Percentiles rank a stretch among this genome's conserved stretches.
Conservation (phyloP, 2,888 invertebrate species). For the Noctua janthe region DNA sequence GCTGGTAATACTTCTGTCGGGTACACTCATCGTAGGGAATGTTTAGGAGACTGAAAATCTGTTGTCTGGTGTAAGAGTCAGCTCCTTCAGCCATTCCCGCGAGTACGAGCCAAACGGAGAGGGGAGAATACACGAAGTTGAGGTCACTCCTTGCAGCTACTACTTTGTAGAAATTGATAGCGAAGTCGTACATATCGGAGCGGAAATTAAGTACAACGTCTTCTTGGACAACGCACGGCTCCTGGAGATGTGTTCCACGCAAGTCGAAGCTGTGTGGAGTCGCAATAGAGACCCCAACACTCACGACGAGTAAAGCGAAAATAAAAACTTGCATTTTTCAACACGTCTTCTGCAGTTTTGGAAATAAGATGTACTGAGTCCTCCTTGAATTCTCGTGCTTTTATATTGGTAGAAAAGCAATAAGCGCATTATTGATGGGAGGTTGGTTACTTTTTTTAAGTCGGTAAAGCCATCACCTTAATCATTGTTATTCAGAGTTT, state of each 20-base stretch:
- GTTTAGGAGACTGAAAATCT: slow-evolving; percentile 57
- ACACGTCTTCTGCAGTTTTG: slow-evolving; percentile 22
- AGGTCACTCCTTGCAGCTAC: slow-evolving; percentile 30
- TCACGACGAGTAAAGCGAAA: slow-evolving; percentile 4
- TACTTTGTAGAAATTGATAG: slow-evolving; percentile 26
- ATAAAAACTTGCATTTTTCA: slow-evolving; percentile 28
- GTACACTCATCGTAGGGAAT: slow-evolving; percentile 59
- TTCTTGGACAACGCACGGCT: slow-evolving; percentile 40
- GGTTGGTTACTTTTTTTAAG: not conserved
- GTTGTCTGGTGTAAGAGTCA: slow-evolving; percentile 42
- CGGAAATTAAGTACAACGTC: slow-evolving; percentile 41
- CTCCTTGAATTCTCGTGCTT: not conserved
- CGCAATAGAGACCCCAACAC: slow-evolving; percentile 21
- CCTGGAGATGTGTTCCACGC: slow-evolving; percentile 30
- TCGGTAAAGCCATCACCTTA: not conserved
- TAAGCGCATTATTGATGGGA: not conserved
- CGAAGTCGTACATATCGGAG: slow-evolving; percentile 39
- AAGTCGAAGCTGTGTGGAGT: slow-evolving; percentile 38
- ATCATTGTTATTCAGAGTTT: slow-evolving; percentile 11
- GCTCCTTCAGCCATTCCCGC: slow-evolving; percentile 66
- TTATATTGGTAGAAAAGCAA: slow-evolving; percentile 30
- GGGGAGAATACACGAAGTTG: slow-evolving; percentile 61
- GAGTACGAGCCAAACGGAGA: slow-evolving; percentile 61
- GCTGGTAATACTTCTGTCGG: slow-evolving; percentile 59
- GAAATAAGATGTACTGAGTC: slow-evolving; percentile 16